Conservation (phyloP, 2,888 invertebrate genomes). For the Hecatera dysodea region DNA sequence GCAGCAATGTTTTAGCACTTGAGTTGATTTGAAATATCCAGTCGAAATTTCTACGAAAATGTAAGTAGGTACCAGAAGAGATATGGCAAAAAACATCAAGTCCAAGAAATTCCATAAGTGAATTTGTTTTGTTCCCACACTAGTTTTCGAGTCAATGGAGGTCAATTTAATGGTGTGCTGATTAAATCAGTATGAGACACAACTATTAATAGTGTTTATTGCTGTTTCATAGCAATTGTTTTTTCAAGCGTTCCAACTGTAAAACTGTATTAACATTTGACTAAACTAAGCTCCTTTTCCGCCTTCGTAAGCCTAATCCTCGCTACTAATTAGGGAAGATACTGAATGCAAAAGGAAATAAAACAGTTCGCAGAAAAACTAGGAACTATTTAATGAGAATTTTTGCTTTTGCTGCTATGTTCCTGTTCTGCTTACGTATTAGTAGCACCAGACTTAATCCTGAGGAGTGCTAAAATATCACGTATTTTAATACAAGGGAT, state of each 20-base stretch:
- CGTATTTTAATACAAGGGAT: constrained; percentile 17
- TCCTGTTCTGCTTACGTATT: constrained; percentile 10
- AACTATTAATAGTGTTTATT: constrained; percentile 15
- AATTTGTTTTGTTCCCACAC: constrained; percentile 46
- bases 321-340: constrained; percentile 23
- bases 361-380: constrained; percentile 3
- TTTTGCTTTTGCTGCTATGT: constrained; percentile 5
- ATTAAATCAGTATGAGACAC: constrained; percentile 49
- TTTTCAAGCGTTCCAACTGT: not conserved
- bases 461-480: constrained; percentile 29
- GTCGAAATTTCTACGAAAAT: not conserved
- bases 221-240: not conserved
- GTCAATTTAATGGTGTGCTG: constrained; percentile 46
- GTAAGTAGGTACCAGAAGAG: not conserved
- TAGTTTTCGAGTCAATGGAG: constrained; percentile 44
- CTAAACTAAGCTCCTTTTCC: constrained; percentile 9
- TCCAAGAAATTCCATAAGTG: not conserved
- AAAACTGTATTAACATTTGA: not conserved
- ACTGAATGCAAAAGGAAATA: constrained; percentile 13
- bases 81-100: not conserved
- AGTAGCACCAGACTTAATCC: constrained; percentile 31
- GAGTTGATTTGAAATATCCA: not conserved
- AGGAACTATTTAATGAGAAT: constrained; percentile 5
- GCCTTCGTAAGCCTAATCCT: constrained; percentile 6
- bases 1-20: not conserved